Evolutionary conservation across 2,888 invertebrate species (phyloP).

Genomic region (Phyto melanocephala): DNA sequence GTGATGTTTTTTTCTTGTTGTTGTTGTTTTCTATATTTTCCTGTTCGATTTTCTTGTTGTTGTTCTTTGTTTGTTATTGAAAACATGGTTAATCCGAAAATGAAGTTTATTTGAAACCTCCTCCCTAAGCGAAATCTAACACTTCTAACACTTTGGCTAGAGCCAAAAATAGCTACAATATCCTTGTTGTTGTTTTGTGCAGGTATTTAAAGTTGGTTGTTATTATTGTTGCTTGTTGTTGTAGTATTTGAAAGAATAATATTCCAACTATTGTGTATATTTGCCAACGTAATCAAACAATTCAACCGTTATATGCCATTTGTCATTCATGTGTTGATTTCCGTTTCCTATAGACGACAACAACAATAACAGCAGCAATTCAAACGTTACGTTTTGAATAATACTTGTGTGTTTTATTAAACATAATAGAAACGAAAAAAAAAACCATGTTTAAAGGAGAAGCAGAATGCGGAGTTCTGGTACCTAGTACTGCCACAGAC

Average conservation of each 20-base stretch:
- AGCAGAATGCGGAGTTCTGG: not conserved
- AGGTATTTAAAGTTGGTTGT: slow-evolving; percentile 37
- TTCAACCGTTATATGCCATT: slow-evolving; percentile 70
- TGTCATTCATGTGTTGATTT: slow-evolving; percentile 78
- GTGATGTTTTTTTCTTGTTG: not conserved
- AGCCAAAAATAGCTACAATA: slow-evolving; percentile 28
- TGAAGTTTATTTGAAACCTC: slow-evolving; percentile 31
- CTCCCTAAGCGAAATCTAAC: slow-evolving; percentile 14
- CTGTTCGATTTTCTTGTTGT: not conserved
- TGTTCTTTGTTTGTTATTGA: not conserved
- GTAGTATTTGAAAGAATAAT: not conserved
- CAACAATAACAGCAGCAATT: not conserved
- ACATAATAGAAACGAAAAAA: too few relatives aligned
- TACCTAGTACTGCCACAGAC: not conserved
- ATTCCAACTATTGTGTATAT: slow-evolving; percentile 41
- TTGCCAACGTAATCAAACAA: slow-evolving; percentile 62
- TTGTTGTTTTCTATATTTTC: not conserved
- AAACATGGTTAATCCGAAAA: slow-evolving; percentile 43
- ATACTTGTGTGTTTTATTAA: slow-evolving; percentile 33
- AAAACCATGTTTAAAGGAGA: too few relatives aligned
- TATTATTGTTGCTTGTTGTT: not conserved
- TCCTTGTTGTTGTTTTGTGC: slow-evolving; percentile 46
- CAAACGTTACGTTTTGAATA: slow-evolving; percentile 34
- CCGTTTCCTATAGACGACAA: slow-evolving; percentile 71
- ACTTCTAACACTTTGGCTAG: slow-evolving; percentile 51